Evolutionary conservation across 2,797 vertebrate species (phyloP).

Genomic region (Crocidura indochinensis): DNA sequence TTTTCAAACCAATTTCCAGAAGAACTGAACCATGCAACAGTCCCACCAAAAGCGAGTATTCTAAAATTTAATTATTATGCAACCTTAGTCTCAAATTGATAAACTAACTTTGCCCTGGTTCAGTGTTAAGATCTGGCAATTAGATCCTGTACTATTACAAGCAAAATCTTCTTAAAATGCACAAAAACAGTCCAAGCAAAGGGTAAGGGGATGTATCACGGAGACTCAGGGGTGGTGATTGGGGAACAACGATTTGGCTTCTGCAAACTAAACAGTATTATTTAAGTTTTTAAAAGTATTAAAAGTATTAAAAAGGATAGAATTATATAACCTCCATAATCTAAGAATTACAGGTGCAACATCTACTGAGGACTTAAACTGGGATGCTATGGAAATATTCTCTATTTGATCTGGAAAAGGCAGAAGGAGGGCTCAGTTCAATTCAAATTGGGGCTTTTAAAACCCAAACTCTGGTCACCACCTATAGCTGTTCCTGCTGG

Average conservation of each 20-base stretch:
- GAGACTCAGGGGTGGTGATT: no score
- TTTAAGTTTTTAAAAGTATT: background rate
- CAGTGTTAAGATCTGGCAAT: background rate
- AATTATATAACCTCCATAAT: background rate
- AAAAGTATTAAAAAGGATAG: background rate
- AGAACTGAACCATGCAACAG: no score
- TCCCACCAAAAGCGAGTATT: background rate
- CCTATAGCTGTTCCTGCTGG: no score
- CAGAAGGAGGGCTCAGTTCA: background rate
- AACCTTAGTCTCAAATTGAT: background rate
- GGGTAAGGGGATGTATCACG: background rate
- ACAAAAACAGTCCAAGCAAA: background rate
- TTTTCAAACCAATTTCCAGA: no score
- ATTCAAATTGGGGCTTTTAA: no score
- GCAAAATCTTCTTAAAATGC: no score
- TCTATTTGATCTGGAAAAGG: background rate
- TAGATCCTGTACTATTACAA: background rate
- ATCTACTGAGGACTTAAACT: background rate
- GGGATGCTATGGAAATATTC: background rate
- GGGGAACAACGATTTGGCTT: no score
- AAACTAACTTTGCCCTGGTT: background rate
- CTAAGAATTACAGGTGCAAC: background rate
- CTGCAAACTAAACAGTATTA: background rate
- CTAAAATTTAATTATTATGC: background rate
- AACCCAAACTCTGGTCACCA: no score